A percentile compares a stretch with the other conserved stretches of the same genome.
Evolutionary conservation across 2,113 vertebrate species (phyloP).

Genomic region (Etia nguti): DNA sequence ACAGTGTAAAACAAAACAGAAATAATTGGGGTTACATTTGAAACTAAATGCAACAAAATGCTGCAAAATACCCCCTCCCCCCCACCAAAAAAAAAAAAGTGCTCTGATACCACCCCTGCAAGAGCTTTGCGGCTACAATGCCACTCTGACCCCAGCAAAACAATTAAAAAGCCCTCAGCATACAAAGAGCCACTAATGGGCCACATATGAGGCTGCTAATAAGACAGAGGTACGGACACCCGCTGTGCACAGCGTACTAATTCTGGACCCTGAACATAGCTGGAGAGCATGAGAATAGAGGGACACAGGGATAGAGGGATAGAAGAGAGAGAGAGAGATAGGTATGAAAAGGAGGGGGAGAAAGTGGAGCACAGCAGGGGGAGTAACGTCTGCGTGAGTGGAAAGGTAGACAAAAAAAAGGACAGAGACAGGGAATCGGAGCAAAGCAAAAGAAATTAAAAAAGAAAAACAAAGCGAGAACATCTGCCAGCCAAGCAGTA

Average conservation of each 20-base stretch:
- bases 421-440: background rate
- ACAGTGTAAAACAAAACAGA: slow-evolving; percentile 15
- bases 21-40: slow-evolving; percentile 42
- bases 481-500: slow-evolving; percentile 1
- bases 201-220: slow-evolving; percentile 62
- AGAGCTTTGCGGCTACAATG: slow-evolving; percentile 28
- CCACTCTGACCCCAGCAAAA: slow-evolving; percentile 50
- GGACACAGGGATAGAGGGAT: background rate
- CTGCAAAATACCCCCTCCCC: background rate
- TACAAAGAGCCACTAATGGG: slow-evolving; percentile 57
- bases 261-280: slow-evolving; percentile 18
- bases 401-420: background rate
- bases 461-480: background rate
- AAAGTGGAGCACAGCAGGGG: background rate
- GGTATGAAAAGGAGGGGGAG: background rate
- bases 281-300: background rate
- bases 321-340: background rate
- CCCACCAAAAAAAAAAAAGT: background rate
- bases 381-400: background rate
- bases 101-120: background rate
- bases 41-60: slow-evolving; percentile 39
- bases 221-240: slow-evolving; percentile 53
- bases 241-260: slow-evolving; percentile 51
- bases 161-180: slow-evolving; percentile 62
- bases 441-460: background rate